A percentile compares a stretch with the other conserved stretches of the same genome.
These are phyloP conservation scores for Lacerta agilis DNA, from an alignment of 2,797 vertebrate genomes.

Conservation along the genomic window DNA sequence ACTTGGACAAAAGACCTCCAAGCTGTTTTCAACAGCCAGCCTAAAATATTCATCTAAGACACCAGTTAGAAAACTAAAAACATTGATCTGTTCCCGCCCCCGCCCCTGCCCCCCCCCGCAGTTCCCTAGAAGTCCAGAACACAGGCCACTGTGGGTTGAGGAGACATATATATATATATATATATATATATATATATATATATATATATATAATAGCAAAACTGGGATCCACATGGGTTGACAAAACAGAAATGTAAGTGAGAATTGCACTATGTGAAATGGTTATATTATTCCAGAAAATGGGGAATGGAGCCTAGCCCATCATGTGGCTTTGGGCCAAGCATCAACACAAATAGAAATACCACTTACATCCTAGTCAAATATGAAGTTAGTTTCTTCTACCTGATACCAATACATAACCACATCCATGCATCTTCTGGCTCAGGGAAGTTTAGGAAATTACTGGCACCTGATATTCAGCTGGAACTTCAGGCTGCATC, in stretches of 20 bases:
- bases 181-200: too few species aligned
- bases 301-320: background rate
- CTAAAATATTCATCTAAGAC: too few species aligned
- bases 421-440: too few species aligned
- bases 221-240: background rate
- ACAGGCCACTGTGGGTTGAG: background rate
- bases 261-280: constrained; percentile 13
- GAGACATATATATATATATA: too few species aligned
- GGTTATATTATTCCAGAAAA: background rate
- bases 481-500: background rate
- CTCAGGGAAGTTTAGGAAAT: background rate
- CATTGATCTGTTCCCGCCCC: too few species aligned
- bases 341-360: background rate
- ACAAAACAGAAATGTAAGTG: background rate
- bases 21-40: too few species aligned
- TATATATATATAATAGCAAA: too few species aligned
- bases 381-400: background rate
- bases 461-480: background rate
- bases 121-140: background rate
- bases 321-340: background rate
- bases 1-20: too few species aligned
- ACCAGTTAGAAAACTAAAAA: too few species aligned
- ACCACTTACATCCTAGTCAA: background rate
- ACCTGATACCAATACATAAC: too few species aligned
- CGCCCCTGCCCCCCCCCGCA: background rate